These are phyloP conservation scores for Drosophila pseudoananassae DNA, from an alignment of 1,140 invertebrate species.

Conservation along the genomic window DNA sequence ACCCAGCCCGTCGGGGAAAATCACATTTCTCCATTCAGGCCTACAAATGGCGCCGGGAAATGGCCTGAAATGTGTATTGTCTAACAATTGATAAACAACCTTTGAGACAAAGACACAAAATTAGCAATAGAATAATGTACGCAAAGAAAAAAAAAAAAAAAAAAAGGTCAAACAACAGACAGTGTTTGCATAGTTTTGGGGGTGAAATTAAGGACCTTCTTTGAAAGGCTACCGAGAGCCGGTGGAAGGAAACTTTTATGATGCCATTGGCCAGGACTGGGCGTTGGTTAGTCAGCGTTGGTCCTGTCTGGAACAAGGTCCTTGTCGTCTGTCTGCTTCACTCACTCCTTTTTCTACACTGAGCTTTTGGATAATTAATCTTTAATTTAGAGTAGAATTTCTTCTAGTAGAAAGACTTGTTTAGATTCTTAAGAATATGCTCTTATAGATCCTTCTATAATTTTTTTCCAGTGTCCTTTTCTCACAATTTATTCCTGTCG, in stretches of 20 bases:
- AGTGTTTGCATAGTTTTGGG: constrained; percentile 13
- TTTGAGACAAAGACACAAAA: constrained; percentile 44
- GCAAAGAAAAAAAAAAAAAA: constrained; percentile 61
- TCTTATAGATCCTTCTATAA: too few relatives aligned
- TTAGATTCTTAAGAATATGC: too few relatives aligned
- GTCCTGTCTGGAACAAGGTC: constrained; percentile 55
- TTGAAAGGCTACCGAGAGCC: constrained; percentile 12
- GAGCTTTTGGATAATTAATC: not conserved
- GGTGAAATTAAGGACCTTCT: constrained; percentile 46
- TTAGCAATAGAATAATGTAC: constrained; percentile 49
- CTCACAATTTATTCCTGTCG: not conserved
- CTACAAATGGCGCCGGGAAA: constrained; percentile 42
- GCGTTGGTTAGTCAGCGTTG: constrained; percentile 23
- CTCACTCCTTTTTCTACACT: not conserved
- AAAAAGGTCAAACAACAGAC: constrained; percentile 74
- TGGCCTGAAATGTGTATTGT: constrained; percentile 37
- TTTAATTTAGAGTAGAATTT: not conserved
- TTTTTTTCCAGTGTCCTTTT: too few relatives aligned
- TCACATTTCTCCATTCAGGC: constrained; percentile 28
- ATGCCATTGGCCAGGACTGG: constrained; percentile 69
- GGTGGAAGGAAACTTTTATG: constrained; percentile 57
- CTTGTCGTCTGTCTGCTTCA: constrained; percentile 32
- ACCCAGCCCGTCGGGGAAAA: not conserved
- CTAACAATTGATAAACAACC: constrained; percentile 46
- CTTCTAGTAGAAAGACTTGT: not conserved